A percentile compares a stretch with the other conserved stretches of the same genome.
Evolutionary conservation across 1,140 invertebrate genomes (phyloP).

Genomic region (Chlorops oryzae): DNA sequence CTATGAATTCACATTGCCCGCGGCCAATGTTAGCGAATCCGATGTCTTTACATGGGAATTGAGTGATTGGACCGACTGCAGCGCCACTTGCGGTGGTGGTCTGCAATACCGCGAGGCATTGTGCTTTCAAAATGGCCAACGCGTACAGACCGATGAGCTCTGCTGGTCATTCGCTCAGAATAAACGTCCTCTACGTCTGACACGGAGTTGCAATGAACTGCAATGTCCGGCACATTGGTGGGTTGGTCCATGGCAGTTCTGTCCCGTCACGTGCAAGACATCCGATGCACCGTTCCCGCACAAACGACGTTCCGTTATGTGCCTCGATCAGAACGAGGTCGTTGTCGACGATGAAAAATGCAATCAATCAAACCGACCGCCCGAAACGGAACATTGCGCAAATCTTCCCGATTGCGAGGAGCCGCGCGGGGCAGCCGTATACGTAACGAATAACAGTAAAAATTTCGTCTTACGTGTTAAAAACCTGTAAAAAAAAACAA

Average conservation of each 20-base stretch:
- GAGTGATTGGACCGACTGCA: slow-evolving; percentile 67
- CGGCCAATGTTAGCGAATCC: slow-evolving; percentile 51
- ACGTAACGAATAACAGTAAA: no score
- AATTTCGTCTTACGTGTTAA: no score
- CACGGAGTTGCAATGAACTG: slow-evolving; percentile 61
- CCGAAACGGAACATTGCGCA: slow-evolving; percentile 59
- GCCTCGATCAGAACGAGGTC: slow-evolving; percentile 61
- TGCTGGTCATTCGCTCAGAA: slow-evolving; percentile 57
- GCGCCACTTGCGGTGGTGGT: slow-evolving; percentile 80
- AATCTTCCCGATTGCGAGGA: slow-evolving; percentile 52
- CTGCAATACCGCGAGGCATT: slow-evolving; percentile 61
- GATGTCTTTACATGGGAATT: slow-evolving; percentile 67
- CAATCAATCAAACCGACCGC: slow-evolving; percentile 53
- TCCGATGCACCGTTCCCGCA: slow-evolving; percentile 48
- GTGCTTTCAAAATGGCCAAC: slow-evolving; percentile 60
- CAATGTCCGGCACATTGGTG: slow-evolving; percentile 73
- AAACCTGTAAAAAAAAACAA: no score
- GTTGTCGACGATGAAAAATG: slow-evolving; percentile 66
- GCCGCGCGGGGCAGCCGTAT: no score
- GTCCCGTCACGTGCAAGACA: slow-evolving; percentile 62
- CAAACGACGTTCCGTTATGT: slow-evolving; percentile 66
- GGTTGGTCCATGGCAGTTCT: slow-evolving; percentile 76
- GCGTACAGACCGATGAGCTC: slow-evolving; percentile 59
- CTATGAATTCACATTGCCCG: slow-evolving; percentile 77
- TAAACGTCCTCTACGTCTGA: slow-evolving; percentile 55